Evolutionary conservation across 2,113 vertebrate genomes (phyloP).

Genomic region (Plotosus lineatus): DNA sequence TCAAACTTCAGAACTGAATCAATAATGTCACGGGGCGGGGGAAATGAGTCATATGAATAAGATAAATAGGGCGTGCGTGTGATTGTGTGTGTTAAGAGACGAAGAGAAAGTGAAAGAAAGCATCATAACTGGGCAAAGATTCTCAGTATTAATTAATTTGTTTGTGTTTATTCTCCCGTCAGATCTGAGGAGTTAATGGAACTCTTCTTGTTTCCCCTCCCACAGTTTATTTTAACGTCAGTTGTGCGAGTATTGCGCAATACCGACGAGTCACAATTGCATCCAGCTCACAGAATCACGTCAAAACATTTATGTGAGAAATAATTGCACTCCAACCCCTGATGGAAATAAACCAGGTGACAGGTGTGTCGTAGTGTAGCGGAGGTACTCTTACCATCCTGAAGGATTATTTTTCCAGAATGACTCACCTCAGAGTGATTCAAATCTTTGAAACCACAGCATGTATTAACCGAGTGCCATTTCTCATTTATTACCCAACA

Average conservation of each 20-base stretch:
- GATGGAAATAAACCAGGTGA: not conserved
- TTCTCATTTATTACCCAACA: not conserved
- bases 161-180: constrained; percentile 13
- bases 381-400: not conserved
- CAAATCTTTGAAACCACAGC: not conserved
- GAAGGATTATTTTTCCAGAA: not conserved
- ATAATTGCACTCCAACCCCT: not conserved
- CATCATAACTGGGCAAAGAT: constrained; percentile 9
- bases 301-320: not conserved
- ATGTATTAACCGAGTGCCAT: not conserved
- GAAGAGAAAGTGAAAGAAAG: not conserved
- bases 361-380: not conserved
- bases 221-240: not conserved
- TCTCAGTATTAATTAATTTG: not conserved
- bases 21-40: too few species aligned
- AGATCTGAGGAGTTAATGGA: not conserved
- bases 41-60: not conserved
- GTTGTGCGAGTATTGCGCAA: constrained; percentile 6
- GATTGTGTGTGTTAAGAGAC: not conserved
- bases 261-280: not conserved
- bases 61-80: not conserved
- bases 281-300: not conserved
- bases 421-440: not conserved
- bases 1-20: too few species aligned
- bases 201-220: constrained; percentile 37